Evolutionary conservation across 23 tunicate genomes (phyloP).

Genomic region (Aplidium turbinatum): DNA sequence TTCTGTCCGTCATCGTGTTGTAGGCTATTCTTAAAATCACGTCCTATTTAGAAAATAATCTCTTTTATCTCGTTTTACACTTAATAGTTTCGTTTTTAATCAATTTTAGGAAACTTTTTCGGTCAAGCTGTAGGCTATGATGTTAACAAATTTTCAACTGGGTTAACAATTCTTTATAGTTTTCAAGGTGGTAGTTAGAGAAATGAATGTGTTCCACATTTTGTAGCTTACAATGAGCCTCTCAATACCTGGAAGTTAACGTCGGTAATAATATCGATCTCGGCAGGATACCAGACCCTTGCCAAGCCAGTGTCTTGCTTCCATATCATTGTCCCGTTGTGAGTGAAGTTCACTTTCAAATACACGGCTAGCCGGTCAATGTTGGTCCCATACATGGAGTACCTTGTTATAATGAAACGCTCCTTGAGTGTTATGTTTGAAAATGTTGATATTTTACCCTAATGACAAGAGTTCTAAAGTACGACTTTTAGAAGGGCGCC

Average conservation of each 20-base stretch:
- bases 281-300: slow-evolving; percentile 73
- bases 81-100: background rate
- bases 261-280: slow-evolving; percentile 76
- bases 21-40: no score
- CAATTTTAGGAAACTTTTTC: background rate
- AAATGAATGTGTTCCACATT: no score
- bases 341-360: slow-evolving; percentile 15
- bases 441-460: no score
- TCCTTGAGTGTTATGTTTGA: no score
- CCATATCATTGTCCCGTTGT: slow-evolving; percentile 64
- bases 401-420: no score
- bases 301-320: slow-evolving; percentile 52
- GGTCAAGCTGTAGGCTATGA: background rate
- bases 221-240: no score
- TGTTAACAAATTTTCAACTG: background rate
- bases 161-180: background rate
- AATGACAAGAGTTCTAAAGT: no score
- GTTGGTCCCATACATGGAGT: slow-evolving; percentile 73
- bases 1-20: no score
- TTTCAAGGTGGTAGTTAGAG: no score
- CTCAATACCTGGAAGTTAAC: slow-evolving; percentile 59
- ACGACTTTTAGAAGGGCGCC: no score
- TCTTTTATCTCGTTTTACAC: background rate
- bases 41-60: no score
- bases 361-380: slow-evolving; percentile 50